Evolutionary conservation across 92 coral and sea anemone species (phyloP), one percentile per base, ranked within the genome.

Genomic region (Palythoa heliodiscus): DNA sequence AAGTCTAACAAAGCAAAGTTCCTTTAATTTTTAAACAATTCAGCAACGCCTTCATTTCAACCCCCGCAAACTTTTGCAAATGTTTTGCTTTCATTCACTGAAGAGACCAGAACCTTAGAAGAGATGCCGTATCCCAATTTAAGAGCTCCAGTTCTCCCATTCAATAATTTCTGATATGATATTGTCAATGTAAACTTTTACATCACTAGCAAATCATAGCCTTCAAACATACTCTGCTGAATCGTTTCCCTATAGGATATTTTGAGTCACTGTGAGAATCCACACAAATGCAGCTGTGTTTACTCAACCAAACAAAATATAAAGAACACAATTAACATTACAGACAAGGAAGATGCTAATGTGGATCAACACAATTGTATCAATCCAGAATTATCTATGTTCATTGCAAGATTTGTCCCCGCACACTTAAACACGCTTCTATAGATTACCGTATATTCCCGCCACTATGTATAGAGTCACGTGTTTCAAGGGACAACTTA

Each of bases 391-490:
- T 50, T 3, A 20, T n/a, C 39, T 48, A 48, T 47, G 60, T 80
- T 67, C 47, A 80, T 68, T 63, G 29, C n/a, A 7, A 60, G 7
- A 14, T 22, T 11, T 47, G 43, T 66, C 74, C 25, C 37, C 24
- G 83, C 83, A 58, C 84, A 22, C 72, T 47, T 22, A 5, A 17
- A 4, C 60, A 40, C 74, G 19, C 60, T 67, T 39, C 63, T 22
- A 47, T 25, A 24, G 40, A 67, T 50, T 53, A n/a, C 40, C 13
- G 57, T 10, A 15, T 43, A 20, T 67, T 80, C 75, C 84, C 84
- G 75, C 84, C 73, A 80, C 75, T 75, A 43, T 39, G 72, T 64
- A 47, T 22, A 25, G 35, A 13, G 43, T 80, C 84, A 80, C 73
- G 84, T 80, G 84, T 64, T 37, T 17, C 12, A 11, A 2, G 8